A percentile compares a stretch with the other conserved stretches of the same genome.
phyloP scores from a whole-genome alignment of 2,113 vertebrate genomes.

The Microtus montanus region DNA sequence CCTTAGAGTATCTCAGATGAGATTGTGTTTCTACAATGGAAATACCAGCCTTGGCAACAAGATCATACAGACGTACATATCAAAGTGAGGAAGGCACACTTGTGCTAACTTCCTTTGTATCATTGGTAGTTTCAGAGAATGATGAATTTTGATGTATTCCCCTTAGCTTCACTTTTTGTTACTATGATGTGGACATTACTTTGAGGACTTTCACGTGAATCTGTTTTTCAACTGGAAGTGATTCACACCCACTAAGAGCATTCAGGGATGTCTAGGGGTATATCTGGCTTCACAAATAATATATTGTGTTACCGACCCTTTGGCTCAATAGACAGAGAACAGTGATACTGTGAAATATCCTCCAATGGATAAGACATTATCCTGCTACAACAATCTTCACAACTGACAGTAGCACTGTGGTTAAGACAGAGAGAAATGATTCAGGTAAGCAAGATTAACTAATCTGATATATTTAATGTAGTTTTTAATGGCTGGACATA shows the following conservation, averaged over 20 bases:
- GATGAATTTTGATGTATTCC: neutral
- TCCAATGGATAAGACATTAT: neutral
- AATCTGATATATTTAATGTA: neutral
- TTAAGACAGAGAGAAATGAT: neutral
- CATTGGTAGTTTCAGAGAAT: constrained; percentile 11
- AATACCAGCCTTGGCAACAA: neutral
- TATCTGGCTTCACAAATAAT: neutral
- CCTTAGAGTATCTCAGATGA: neutral
- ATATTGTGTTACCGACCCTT: neutral
- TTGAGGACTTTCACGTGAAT: neutral
- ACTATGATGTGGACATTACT: neutral
- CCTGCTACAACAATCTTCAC: neutral
- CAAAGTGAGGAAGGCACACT: neutral
- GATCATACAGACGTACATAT: neutral
- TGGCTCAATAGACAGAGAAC: neutral
- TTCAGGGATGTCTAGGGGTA: neutral
- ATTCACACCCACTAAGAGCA: neutral
- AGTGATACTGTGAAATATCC: neutral
- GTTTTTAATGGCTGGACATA: neutral
- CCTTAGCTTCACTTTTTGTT: neutral
- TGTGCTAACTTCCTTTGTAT: neutral
- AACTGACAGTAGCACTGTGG: neutral
- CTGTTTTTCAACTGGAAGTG: neutral
- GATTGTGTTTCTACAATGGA: neutral
- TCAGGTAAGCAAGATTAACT: neutral